Evolutionary conservation across 2,888 invertebrate genomes (phyloP).

Genomic region (Leucophora obtusa): DNA sequence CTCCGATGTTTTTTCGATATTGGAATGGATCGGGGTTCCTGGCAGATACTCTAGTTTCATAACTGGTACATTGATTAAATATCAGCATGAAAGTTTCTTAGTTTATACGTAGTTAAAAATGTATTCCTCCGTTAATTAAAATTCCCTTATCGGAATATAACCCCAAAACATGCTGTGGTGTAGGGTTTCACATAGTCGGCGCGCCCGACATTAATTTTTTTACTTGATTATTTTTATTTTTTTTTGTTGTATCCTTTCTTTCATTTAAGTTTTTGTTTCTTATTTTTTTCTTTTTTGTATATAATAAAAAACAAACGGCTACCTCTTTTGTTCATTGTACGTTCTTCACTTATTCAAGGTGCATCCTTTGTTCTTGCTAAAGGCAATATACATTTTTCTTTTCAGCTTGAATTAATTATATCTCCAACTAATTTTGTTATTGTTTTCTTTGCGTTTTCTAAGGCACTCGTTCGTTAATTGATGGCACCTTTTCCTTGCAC

Average conservation of each 20-base stretch:
- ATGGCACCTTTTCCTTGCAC: slow-evolving; percentile 56
- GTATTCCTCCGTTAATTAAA: no score
- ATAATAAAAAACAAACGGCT: slow-evolving; percentile 46
- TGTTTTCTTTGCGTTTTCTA: slow-evolving; percentile 13
- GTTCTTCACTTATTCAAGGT: slow-evolving; percentile 38
- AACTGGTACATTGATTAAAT: no score
- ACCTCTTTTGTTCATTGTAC: slow-evolving; percentile 56
- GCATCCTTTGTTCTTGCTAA: slow-evolving; percentile 29
- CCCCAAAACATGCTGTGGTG: no score
- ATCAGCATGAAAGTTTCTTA: no score
- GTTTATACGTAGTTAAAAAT: no score
- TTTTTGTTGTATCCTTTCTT: background rate
- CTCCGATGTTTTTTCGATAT: no score
- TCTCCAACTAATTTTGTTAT: slow-evolving; percentile 12
- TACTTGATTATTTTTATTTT: no score
- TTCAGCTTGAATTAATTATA: slow-evolving; percentile 8
- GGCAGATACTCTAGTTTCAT: no score
- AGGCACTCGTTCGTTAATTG: slow-evolving; percentile 40
- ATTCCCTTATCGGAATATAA: no score
- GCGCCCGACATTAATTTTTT: no score
- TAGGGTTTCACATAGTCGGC: no score
- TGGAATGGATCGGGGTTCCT: no score
- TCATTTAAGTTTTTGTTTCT: slow-evolving; percentile 8
- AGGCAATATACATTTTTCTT: slow-evolving; percentile 13
- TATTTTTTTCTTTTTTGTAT: background rate